phyloP scores from a whole-genome alignment of 2,888 invertebrate genomes.

The Bibio marci region DNA sequence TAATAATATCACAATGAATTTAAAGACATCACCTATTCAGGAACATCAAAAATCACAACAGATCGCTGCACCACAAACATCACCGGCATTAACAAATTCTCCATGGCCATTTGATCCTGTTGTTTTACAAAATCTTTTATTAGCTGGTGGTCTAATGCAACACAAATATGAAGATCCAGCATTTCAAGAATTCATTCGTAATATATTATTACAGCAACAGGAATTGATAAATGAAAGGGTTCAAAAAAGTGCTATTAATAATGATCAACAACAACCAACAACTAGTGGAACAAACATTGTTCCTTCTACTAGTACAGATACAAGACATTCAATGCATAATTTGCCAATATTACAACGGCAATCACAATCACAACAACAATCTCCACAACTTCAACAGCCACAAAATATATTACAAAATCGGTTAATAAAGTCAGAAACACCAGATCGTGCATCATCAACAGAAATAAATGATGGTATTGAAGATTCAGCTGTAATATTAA shows the following conservation, averaged over 20 bases:
- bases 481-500: slow-evolving; percentile 62
- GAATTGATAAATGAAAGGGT: slow-evolving; percentile 10
- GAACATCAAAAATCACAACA: too few relatives aligned
- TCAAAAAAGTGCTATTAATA: slow-evolving; percentile 10
- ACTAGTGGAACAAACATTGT: too few relatives aligned
- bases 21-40: too few relatives aligned
- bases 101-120: slow-evolving; percentile 19
- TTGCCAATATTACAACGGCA: slow-evolving; percentile 18
- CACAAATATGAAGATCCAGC: slow-evolving; percentile 17
- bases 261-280: slow-evolving; percentile 2
- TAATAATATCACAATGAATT: too few relatives aligned
- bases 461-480: slow-evolving; percentile 23
- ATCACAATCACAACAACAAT: slow-evolving; percentile 11
- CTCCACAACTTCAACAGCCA: slow-evolving; percentile 18
- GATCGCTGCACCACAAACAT: slow-evolving; percentile 15
- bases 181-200: slow-evolving; percentile 22
- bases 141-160: slow-evolving; percentile 16
- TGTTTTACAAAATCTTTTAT: slow-evolving; percentile 21
- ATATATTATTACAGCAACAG: slow-evolving; percentile 16
- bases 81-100: slow-evolving; percentile 12
- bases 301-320: slow-evolving; percentile 14
- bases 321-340: slow-evolving; percentile 17
- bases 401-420: slow-evolving; percentile 20
- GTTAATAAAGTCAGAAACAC: slow-evolving; percentile 30
- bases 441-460: slow-evolving; percentile 29